Evolutionary conservation across 2,797 vertebrate genomes (phyloP).

Genomic region (Characodon lateralis): DNA sequence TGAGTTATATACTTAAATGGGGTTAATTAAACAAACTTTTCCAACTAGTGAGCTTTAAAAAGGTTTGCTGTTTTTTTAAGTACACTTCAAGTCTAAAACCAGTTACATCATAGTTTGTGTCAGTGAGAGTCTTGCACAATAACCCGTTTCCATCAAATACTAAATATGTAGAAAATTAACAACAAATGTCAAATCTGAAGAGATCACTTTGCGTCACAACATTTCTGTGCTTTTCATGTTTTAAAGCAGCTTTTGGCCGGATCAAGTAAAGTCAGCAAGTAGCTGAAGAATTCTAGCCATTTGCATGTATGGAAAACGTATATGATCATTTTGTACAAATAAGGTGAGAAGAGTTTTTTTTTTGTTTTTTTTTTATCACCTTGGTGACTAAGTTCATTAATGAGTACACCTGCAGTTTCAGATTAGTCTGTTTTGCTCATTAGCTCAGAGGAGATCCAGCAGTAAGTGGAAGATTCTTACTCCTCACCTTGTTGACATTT

Average conservation of each 20-base stretch:
- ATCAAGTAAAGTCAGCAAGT: neutral
- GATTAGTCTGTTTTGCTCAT: conserved; percentile 18
- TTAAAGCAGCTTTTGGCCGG: neutral
- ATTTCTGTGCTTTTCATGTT: neutral
- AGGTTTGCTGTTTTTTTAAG: neutral
- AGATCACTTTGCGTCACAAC: neutral
- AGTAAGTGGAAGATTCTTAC: conserved; percentile 2
- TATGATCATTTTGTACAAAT: neutral
- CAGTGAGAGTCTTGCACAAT: neutral
- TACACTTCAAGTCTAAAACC: neutral
- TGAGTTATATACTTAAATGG: neutral
- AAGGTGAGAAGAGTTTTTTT: neutral
- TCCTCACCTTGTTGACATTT: conserved; percentile 29
- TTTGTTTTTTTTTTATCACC: neutral
- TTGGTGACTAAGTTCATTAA: conserved; percentile 15
- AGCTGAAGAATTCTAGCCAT: neutral
- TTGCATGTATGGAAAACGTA: neutral
- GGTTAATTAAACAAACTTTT: neutral
- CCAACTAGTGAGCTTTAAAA: neutral
- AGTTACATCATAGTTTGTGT: neutral
- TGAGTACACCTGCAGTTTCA: conserved; percentile 15
- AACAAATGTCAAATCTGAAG: neutral
- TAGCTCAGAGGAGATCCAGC: neutral
- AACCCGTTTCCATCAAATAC: neutral
- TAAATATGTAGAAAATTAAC: neutral